A percentile compares a stretch with the other conserved stretches of the same genome.
phyloP scores from a whole-genome alignment of 1,140 invertebrate species.

The Cyphomyrmex costatus region DNA sequence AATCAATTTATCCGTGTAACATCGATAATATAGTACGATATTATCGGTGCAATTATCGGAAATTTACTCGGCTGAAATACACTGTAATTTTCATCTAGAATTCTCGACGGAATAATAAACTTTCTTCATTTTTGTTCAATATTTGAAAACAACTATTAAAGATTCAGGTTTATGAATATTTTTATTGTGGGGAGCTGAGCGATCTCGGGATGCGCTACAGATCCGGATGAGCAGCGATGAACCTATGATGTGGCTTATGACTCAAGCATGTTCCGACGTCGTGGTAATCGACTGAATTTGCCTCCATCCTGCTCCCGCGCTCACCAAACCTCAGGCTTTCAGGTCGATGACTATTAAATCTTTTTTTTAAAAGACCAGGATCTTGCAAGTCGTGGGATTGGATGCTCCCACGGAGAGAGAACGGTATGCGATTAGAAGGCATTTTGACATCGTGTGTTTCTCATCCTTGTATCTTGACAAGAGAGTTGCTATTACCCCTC shows the following conservation, averaged over 20 bases:
- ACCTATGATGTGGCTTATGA: neutral
- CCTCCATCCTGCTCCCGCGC: neutral
- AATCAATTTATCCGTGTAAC: constrained; percentile 33
- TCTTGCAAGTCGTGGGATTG: constrained; percentile 46
- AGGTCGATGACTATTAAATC: constrained; percentile 45
- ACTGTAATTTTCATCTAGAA: neutral
- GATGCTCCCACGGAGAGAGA: constrained; percentile 25
- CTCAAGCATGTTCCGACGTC: neutral
- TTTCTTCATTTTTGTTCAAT: constrained; percentile 13
- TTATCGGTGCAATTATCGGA: constrained; percentile 20
- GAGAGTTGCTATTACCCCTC: constrained; percentile 63
- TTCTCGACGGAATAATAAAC: neutral
- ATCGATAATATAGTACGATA: constrained; percentile 5
- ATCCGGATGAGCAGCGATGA: neutral
- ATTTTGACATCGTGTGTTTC: constrained; percentile 53
- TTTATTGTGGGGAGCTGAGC: neutral
- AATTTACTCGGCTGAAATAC: neutral
- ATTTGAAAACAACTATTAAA: neutral
- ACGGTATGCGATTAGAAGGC: constrained; percentile 67
- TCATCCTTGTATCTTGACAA: constrained; percentile 23
- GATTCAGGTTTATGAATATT: neutral
- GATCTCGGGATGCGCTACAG: neutral
- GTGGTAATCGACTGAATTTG: constrained; percentile 13
- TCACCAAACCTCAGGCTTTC: neutral
- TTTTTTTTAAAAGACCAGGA: constrained; percentile 3